Conservation (phyloP, 37 sponge, comb jelly and placozoan genomes). For the Halisarca cf. caerulea region DNA sequence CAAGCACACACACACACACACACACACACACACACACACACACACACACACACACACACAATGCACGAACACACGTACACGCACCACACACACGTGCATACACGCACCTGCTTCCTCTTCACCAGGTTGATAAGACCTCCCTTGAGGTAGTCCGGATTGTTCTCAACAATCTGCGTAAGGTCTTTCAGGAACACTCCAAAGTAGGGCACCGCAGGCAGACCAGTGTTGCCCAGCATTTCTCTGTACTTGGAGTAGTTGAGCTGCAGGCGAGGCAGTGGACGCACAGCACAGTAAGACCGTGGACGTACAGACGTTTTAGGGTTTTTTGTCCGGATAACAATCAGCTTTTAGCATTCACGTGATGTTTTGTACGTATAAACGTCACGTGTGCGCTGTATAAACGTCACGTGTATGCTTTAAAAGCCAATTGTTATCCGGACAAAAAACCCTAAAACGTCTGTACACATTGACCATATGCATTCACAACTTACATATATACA, state of each 20-base stretch:
- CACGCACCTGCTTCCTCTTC: constrained; percentile 87
- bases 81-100: not conserved
- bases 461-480: no score
- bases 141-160: constrained; percentile 88
- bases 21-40: not conserved
- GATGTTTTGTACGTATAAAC: no score
- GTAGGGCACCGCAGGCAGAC: constrained; percentile 80
- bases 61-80: not conserved
- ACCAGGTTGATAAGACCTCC: constrained; percentile 90
- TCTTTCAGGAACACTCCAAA: constrained; percentile 86
- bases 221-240: constrained; percentile 52
- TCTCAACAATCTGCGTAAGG: constrained; percentile 81
- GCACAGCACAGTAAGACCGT: no score
- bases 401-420: no score
- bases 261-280: no score
- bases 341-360: no score
- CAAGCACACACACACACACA: not conserved
- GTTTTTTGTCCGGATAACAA: no score
- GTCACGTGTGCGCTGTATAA: no score
- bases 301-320: no score
- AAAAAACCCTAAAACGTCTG: no score
- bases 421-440: no score
- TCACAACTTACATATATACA: no score
- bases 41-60: not conserved
- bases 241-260: constrained; percentile 79